Base-by-base conservation (phyloP, 2,888 invertebrate species). In the Agapostemon virescens region DNA sequence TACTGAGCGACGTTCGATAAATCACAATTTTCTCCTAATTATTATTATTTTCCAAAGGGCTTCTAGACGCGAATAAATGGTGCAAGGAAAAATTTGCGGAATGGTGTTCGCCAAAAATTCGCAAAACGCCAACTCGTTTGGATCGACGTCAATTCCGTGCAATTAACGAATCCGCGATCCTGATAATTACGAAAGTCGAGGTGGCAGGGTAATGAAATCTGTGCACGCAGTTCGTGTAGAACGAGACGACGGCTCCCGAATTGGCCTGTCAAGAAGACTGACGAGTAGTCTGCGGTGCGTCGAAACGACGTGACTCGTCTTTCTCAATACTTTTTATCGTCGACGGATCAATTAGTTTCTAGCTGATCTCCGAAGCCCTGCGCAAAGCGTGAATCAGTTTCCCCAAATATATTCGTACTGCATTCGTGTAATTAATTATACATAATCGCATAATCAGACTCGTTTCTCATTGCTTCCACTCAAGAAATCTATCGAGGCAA, bases 81-180 rank as follows among this genome's bases (percentile, higher is more conserved):
- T 13, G n/a, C 45, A 49, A n/a, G 5, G 3, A 33, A 49, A 49
- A n/a, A n/a, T 9, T 9, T 49, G 20, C 9, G 9, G 2, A n/a
- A 49, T 7, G 1, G 1, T 49, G 49, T n/a, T 49, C 49, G 11
- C 11, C 11, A 11, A n/a, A 49, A 49, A 49, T n/a, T 49, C 15
- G n/a, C 40, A 15, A 13, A 40, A 4, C 15, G 15, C 15, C 40
- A 15, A 40, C 40, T 40, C 40, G 15, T 40, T 40, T 40, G 15
- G 40, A 4, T 40, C 40, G 40, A 15, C 40, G 15, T 11, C 40
- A 61, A n/a, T 66, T 82, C 70, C 45, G 66, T 69, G 81, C 81
- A 86, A 86, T 86, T 81, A 86, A 86, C 76, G 83, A 69, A 71
- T 86, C 70, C 75, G 68, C 68, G 72, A 67, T 63, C 66, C 20